Percentiles rank a stretch among this genome's conserved stretches.
These are phyloP conservation scores for Danio tinwini DNA, from an alignment of 2,797 vertebrate species.

Conservation along the genomic window DNA sequence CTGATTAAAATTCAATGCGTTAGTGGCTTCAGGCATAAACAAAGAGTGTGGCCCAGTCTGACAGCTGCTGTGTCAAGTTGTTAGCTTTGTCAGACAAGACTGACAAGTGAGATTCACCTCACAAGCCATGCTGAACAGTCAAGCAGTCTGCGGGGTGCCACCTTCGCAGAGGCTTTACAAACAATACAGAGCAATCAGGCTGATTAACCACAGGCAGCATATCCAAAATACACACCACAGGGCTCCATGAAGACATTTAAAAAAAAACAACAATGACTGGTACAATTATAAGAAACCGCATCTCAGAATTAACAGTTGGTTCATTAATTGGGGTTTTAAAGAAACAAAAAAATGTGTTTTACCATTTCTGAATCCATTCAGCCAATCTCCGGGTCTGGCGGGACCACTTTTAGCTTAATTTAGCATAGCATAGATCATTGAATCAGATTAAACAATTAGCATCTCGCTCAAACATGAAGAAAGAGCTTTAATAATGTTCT, in stretches of 20 bases:
- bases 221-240: not conserved
- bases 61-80: conserved; percentile 58
- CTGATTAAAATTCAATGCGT: conserved; percentile 58
- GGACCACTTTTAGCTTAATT: too few species aligned
- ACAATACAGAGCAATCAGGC: conserved; percentile 11
- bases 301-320: not conserved
- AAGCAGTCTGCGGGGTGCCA: conserved; percentile 12
- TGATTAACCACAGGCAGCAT: conserved; percentile 33
- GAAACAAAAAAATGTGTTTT: too few species aligned
- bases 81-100: conserved; percentile 65
- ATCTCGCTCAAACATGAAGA: too few species aligned
- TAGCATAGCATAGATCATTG: too few species aligned
- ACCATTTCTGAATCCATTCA: too few species aligned
- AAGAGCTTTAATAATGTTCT: too few species aligned
- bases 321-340: not conserved
- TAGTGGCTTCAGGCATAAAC: conserved; percentile 69
- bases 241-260: conserved; percentile 3
- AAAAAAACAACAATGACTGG: not conserved
- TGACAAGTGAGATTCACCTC: conserved; percentile 52
- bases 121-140: conserved; percentile 31
- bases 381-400: too few species aligned
- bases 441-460: too few species aligned
- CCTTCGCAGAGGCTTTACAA: conserved; percentile 10
- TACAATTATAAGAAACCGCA: not conserved
- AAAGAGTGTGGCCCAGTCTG: conserved; percentile 54